Base-by-base conservation (phyloP, 1,140 invertebrate species). In the Luehdorfia chinensis region DNA sequence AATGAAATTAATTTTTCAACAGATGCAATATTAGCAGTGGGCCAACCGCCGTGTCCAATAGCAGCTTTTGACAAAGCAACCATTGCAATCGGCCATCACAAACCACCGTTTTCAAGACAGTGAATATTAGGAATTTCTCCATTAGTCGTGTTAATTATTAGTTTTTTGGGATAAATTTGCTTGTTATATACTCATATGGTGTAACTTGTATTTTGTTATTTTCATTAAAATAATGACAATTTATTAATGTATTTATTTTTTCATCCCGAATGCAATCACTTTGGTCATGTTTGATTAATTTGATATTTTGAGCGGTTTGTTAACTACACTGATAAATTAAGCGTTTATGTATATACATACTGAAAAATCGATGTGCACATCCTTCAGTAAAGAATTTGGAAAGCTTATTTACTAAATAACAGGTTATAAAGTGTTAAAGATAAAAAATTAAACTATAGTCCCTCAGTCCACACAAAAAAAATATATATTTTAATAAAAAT, bases 21-120 rank as follows among this genome's bases (percentile, higher is more conserved):
- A 71, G 67, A 71, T 60, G 67, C 67, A n/a, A 37, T 71, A 11
- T 52, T 71, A 32, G 67, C 67, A 9, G 61, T 71, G 7, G 67
- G 67, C 4, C 64, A 71, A 25, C 67, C 67, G 1, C 65, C 68
- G 16, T 39, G 21, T 27, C 65, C 65, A n/a, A 36, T 71, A 2
- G 68, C 65, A 16, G 59, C 68, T 4, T 71, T 71, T 21, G 65
- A 68, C 39, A 66, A 66, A 33, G 63, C 69, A 18, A 43, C 47
- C 39, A 43, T 43, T 19, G 25, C 14, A 43, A 16, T 43, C n/a
- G 27, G 27, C 5, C 39, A 11, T 30, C 39, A 43, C n/a, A 14
- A 25, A 28, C 7, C 13, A 41, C 8, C 21, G 7, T 27, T 11
- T 14, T 6, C 25, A 8, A 27, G 11, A 2, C 25, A 27, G 7